Evolutionary conservation across 2,888 invertebrate genomes (phyloP).

Genomic region (Heliconius ismenius): DNA sequence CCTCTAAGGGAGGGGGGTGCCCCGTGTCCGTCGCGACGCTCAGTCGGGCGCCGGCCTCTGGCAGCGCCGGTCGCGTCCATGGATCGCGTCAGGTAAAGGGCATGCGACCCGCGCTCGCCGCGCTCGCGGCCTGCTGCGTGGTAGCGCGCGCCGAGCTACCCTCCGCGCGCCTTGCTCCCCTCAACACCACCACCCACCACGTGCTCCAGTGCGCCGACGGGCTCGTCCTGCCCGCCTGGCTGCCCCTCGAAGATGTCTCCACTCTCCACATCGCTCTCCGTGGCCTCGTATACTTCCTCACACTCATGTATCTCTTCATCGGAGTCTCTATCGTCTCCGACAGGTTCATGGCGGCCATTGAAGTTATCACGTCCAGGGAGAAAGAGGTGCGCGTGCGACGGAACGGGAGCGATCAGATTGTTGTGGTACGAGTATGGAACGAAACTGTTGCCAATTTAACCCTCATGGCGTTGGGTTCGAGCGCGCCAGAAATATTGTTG

Average conservation of each 20-base stretch:
- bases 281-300: conserved; percentile 94
- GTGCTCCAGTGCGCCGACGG: conserved; percentile 88
- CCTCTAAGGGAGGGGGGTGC: conserved; percentile 46
- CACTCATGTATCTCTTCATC: conserved; percentile 96
- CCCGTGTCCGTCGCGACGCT: conserved; percentile 55
- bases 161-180: conserved; percentile 64
- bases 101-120: conserved; percentile 78
- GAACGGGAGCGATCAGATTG: conserved; percentile 93
- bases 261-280: conserved; percentile 90
- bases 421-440: conserved; percentile 98
- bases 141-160: conserved; percentile 72
- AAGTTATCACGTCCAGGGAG: conserved; percentile 99
- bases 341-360: conserved; percentile 99
- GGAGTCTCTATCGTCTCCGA: conserved; percentile 99
- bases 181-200: conserved; percentile 68
- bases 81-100: conserved; percentile 70
- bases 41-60: conserved; percentile 79
- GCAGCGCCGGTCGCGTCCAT: conserved; percentile 74
- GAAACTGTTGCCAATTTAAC: conserved; percentile 99
- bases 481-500: conserved; percentile 98
- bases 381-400: conserved; percentile 95
- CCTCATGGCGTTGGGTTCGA: conserved; percentile 98
- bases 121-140: conserved; percentile 76
- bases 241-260: conserved; percentile 89
- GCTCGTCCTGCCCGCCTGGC: conserved; percentile 93